These are phyloP conservation scores for Scaptomyza parva DNA, from an alignment of 2,888 invertebrate species.

Conservation along the genomic window DNA sequence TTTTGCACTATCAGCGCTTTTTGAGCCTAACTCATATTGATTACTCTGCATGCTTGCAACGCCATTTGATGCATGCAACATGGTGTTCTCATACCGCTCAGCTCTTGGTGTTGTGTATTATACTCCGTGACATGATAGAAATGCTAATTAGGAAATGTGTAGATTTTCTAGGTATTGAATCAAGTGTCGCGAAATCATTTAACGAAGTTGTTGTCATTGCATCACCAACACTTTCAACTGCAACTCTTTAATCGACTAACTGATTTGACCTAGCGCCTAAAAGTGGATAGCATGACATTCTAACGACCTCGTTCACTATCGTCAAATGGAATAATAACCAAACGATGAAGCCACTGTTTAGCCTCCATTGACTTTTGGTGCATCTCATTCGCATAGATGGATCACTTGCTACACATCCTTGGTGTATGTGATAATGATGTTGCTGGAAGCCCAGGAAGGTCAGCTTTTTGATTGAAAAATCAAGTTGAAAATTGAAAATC, in stretches of 20 bases:
- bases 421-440: conserved; percentile 17
- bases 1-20: conserved; percentile 35
- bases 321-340: background rate
- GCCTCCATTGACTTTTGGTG: background rate
- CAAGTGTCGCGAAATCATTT: conserved; percentile 7
- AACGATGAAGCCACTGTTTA: background rate
- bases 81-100: conserved; percentile 8
- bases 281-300: conserved; percentile 12
- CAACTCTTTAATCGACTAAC: conserved; percentile 27
- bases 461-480: no score
- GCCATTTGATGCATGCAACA: conserved; percentile 23
- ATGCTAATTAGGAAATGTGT: background rate
- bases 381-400: conserved; percentile 11
- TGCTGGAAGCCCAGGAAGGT: conserved; percentile 19
- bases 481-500: no score
- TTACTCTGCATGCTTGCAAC: conserved; percentile 22
- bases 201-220: background rate
- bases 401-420: conserved; percentile 42
- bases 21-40: conserved; percentile 37
- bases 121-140: background rate
- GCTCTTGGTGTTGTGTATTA: conserved; percentile 11
- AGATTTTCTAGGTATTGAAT: conserved; percentile 15
- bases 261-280: conserved; percentile 7
- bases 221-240: conserved; percentile 14
- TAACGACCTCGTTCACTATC: conserved; percentile 7